A percentile compares a stretch with the other conserved stretches of the same genome.
Evolutionary conservation across 1,140 invertebrate species (phyloP).

Genomic region (Ericerus pela): DNA sequence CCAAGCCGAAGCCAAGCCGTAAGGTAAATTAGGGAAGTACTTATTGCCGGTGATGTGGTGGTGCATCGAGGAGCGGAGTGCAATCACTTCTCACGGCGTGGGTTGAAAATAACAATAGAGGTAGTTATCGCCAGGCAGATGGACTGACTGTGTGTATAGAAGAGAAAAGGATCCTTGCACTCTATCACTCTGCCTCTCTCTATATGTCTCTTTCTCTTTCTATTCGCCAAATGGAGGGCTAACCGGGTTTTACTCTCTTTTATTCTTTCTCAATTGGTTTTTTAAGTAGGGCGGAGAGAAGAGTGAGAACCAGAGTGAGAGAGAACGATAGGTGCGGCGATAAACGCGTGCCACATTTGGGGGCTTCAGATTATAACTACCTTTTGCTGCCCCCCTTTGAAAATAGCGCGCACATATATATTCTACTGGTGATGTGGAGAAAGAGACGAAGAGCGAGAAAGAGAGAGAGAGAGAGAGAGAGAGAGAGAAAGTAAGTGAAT

Average conservation of each 20-base stretch:
- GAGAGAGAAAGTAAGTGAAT: too few relatives aligned
- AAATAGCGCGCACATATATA: too few relatives aligned
- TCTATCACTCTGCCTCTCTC: too few relatives aligned
- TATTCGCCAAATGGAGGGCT: conserved; percentile 11
- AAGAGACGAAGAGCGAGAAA: too few relatives aligned
- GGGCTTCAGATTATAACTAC: conserved; percentile 6
- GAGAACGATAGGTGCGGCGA: neutral
- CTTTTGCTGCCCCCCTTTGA: too few relatives aligned
- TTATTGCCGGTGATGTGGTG: neutral
- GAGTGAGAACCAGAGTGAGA: neutral
- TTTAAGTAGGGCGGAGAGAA: conserved; percentile 6
- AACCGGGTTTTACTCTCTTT: conserved; percentile 1
- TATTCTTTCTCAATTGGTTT: conserved; percentile 11
- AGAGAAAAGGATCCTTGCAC: conserved; percentile 2
- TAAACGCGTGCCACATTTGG: conserved; percentile 10
- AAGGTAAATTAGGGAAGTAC: conserved; percentile 11
- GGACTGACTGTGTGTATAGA: conserved; percentile 7
- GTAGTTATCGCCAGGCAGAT: conserved; percentile 9
- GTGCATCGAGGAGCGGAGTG: neutral
- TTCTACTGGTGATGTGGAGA: too few relatives aligned
- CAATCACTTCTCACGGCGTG: conserved; percentile 10
- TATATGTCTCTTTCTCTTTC: too few relatives aligned
- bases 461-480: too few relatives aligned
- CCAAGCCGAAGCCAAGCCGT: too few relatives aligned
- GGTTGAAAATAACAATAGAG: conserved; percentile 12